Conservation (phyloP, 2,113 vertebrate species). For the Shinisaurus crocodilurus region DNA sequence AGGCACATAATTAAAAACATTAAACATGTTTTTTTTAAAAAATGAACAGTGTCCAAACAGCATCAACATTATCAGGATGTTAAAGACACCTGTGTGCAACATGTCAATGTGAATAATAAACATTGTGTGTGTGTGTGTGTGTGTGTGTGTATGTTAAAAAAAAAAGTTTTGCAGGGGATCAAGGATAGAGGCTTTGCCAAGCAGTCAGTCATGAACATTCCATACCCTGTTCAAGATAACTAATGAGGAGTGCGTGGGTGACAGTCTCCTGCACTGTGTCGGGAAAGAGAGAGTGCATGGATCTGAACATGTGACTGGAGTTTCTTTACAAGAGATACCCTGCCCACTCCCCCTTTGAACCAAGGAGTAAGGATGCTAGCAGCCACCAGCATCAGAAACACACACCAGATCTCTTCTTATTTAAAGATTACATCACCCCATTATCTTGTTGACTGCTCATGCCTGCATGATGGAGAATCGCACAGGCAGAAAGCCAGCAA, state of each 20-base stretch:
- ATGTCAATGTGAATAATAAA: neutral
- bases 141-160: too few species aligned
- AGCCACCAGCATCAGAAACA: fast-evolving
- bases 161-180: neutral
- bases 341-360: fast-evolving
- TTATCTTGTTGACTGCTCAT: conserved; percentile 18
- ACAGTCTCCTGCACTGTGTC: conserved; percentile 55
- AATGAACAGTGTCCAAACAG: neutral
- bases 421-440: neutral
- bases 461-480: neutral
- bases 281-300: conserved; percentile 35
- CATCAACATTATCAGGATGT: neutral
- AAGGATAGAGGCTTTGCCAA: conserved; percentile 21
- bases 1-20: neutral
- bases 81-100: too few species aligned
- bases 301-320: conserved; percentile 5
- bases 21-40: neutral
- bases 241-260: conserved; percentile 67
- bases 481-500: neutral
- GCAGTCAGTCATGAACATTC: conserved; percentile 3
- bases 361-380: fast-evolving
- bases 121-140: neutral
- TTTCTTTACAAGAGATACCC: neutral
- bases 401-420: fast-evolving
- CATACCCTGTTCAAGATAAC: conserved; percentile 39